Evolutionary conservation across 2,113 vertebrate genomes (phyloP).

Genomic region (Coptodon rendalli): DNA sequence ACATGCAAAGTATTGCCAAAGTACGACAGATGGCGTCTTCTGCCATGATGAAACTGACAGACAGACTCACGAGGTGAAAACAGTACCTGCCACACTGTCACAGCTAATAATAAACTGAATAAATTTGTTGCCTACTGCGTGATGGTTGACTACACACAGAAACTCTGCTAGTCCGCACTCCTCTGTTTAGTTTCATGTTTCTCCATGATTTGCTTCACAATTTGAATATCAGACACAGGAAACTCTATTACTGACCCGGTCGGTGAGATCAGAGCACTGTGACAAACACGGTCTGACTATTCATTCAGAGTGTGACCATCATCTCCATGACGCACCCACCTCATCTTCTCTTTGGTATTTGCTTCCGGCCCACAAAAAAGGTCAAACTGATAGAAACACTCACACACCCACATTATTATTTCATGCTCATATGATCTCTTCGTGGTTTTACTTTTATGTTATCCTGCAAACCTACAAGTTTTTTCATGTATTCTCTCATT

Average conservation of each 20-base stretch:
- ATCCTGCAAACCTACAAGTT: neutral
- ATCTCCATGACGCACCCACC: neutral
- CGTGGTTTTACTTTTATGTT: neutral
- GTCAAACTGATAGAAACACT: conserved; percentile 5
- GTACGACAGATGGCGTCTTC: neutral
- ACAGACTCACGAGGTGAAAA: neutral
- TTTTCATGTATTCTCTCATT: neutral
- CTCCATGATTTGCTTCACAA: neutral
- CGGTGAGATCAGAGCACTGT: neutral
- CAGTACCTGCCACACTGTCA: neutral
- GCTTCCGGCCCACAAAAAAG: neutral
- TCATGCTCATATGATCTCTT: neutral
- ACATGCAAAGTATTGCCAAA: neutral
- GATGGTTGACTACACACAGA: neutral
- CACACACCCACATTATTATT: neutral
- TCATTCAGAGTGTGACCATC: conserved; percentile 1
- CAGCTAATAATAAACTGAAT: neutral
- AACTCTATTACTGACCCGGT: neutral
- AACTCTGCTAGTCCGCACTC: neutral
- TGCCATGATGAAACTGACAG: neutral
- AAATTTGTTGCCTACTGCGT: neutral
- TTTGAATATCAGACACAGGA: neutral
- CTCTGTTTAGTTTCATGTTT: neutral
- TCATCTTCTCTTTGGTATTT: conserved; percentile 6
- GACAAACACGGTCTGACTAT: conserved; percentile 10